A percentile compares a stretch with the other conserved stretches of the same genome.
phyloP scores from a whole-genome alignment of 2,797 vertebrate genomes.

The Chloroceryle inda region DNA sequence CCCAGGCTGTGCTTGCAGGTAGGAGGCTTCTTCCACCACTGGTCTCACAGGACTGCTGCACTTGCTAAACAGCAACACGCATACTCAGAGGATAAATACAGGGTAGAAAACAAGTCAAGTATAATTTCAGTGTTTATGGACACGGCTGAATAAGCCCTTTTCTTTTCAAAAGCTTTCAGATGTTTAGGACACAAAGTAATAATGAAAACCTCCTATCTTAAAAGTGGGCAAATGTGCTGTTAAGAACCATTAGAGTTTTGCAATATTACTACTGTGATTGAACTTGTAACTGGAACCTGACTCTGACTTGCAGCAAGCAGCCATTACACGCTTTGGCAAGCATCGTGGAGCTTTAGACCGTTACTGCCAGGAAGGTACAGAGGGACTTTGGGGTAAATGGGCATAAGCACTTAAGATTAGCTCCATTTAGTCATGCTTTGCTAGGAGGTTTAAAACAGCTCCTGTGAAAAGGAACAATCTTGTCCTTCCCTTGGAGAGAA shows the following conservation, averaged over 20 bases:
- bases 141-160: conserved; percentile 23
- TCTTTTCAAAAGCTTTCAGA: conserved; percentile 36
- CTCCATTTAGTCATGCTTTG: not conserved
- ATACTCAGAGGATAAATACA: not conserved
- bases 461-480: not conserved
- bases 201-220: not conserved
- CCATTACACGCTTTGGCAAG: not conserved
- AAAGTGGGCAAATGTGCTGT: not conserved
- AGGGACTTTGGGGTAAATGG: not conserved
- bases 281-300: conserved; percentile 7
- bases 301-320: not conserved
- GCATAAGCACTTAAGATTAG: not conserved
- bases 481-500: not conserved
- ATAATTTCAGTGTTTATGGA: conserved; percentile 28
- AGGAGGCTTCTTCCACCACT: not conserved
- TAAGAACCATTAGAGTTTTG: not conserved
- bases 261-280: not conserved
- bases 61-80: not conserved
- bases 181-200: conserved; percentile 54
- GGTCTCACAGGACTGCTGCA: not conserved
- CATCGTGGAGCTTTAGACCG: not conserved
- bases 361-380: not conserved
- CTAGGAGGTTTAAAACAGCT: not conserved
- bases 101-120: not conserved
- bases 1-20: not conserved